Percentiles rank a stretch among this genome's conserved stretches.
Evolutionary conservation across 2,888 invertebrate species (phyloP).

Genomic region (Laothoe populi): DNA sequence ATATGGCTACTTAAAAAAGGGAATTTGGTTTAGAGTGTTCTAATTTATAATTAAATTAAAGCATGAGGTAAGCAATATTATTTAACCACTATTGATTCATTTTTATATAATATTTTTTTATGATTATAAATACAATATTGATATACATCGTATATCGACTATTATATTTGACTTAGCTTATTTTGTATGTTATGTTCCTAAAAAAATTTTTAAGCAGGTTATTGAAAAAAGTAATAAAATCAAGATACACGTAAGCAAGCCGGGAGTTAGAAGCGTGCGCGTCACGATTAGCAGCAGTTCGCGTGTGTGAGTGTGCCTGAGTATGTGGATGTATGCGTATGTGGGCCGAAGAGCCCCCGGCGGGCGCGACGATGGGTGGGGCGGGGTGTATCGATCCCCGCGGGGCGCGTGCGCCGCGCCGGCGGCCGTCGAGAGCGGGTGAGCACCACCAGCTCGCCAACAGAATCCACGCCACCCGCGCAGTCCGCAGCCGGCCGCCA

Average conservation of each 20-base stretch:
- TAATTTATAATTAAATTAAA: too few relatives aligned
- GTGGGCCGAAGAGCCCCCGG: slow-evolving; percentile 52
- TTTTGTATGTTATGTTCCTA: slow-evolving; percentile 1
- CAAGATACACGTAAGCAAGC: slow-evolving; percentile 54
- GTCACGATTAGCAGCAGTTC: slow-evolving; percentile 44
- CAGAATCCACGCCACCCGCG: slow-evolving; percentile 63
- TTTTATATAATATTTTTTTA: too few relatives aligned
- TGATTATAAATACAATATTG: too few relatives aligned
- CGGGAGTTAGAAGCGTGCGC: slow-evolving; percentile 51
- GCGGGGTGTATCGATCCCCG: slow-evolving; percentile 81
- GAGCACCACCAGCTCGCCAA: slow-evolving; percentile 59
- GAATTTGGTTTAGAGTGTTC: too few relatives aligned
- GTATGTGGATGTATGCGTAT: slow-evolving; percentile 39
- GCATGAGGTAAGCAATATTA: too few relatives aligned
- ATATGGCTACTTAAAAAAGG: too few relatives aligned
- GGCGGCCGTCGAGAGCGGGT: slow-evolving; percentile 58
- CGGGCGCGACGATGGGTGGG: slow-evolving; percentile 67
- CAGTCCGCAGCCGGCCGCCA: slow-evolving; percentile 79
- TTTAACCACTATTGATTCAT: too few relatives aligned
- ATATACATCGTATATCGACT: too few relatives aligned
- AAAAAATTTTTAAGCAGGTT: neutral
- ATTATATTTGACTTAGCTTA: neutral
- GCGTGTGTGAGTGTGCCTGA: slow-evolving; percentile 51
- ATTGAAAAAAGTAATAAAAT: slow-evolving; percentile 57
- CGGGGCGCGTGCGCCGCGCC: slow-evolving; percentile 76